These are phyloP conservation scores for Laticauda colubrina DNA, from an alignment of 2,113 vertebrate species.

Conservation along the genomic window DNA sequence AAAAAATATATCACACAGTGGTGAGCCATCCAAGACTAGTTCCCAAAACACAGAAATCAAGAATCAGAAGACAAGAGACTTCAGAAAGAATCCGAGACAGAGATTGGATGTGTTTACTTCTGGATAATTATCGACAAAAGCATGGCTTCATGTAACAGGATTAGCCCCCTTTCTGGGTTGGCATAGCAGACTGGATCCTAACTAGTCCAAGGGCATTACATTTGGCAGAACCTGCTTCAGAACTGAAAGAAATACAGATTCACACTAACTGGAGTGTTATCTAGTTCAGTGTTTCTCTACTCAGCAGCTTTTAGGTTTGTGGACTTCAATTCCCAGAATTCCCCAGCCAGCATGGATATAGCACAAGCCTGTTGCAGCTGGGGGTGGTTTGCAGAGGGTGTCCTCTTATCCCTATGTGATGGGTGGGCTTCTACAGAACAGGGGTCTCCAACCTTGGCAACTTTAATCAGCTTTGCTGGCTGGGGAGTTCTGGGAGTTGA, in stretches of 20 bases:
- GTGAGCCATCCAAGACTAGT: neutral
- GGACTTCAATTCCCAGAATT: neutral
- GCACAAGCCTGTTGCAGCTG: neutral
- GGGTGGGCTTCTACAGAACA: neutral
- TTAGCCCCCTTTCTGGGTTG: neutral
- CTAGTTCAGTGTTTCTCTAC: neutral
- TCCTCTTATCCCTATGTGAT: neutral
- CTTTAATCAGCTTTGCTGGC: too few species aligned
- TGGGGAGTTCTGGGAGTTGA: too few species aligned
- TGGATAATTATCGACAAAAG: neutral
- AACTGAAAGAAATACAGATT: neutral
- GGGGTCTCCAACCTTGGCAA: too few species aligned
- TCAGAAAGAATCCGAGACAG: neutral
- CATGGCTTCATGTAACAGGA: neutral
- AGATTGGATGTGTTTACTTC: neutral
- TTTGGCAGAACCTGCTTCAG: neutral
- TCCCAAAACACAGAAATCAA: neutral
- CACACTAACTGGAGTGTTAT: neutral
- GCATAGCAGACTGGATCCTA: neutral
- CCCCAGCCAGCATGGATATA: neutral
- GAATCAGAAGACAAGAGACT: neutral
- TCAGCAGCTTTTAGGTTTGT: neutral
- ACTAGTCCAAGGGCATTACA: neutral
- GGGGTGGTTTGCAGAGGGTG: neutral
- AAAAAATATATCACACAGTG: neutral